Evolutionary conservation across 2,888 invertebrate species (phyloP), one percentile per base, ranked within the genome.

Genomic region (Pediacus dermestoides): DNA sequence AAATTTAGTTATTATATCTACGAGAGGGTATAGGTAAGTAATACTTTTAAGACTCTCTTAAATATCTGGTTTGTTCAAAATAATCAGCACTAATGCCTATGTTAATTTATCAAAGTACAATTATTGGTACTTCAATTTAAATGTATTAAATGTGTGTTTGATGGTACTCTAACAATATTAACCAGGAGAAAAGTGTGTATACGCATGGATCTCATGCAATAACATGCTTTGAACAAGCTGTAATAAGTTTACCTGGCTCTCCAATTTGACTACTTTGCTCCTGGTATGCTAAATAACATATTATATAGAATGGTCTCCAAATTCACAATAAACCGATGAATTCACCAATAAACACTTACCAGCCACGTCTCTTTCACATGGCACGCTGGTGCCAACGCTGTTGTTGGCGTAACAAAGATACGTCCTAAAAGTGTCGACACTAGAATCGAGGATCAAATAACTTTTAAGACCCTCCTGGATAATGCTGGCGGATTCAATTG

Each of bases 401-500:
- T 93, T 93, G 67, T 86, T 89, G 13, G 88, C 90, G 54, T 79
- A 76, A 67, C 93, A 93, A 38, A 85, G 76, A 68, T 92, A 93
- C 2, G 87, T 90, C 40, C 90, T 76, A 53, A 75, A 74, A 55
- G 78, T 78, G 56, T 80, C 80, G 22, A 76, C 71, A 34, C 74
- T 71, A 4, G 75, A 72, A 54, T 81, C 80, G 44, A 85, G 70
- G 16, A 76, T 71, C 44, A 91, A 76, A 66, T 76, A 78, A 55
- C 79, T 78, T 50, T 73, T 73, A 28, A 75, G 66, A 2, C 73
- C 74, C 35, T 73, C 70, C 39, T 72, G 72, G 25, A 68, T 64
- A 35, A 75, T 74, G 46, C 81, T 78, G 50, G 80, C 78, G 1
- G 78, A 77, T 42, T 73, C 71, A 4, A 82, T 71, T 12, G 82